phyloP scores from a whole-genome alignment of 2,113 vertebrate species.

The Calyptommatus sinebrachiatus region DNA sequence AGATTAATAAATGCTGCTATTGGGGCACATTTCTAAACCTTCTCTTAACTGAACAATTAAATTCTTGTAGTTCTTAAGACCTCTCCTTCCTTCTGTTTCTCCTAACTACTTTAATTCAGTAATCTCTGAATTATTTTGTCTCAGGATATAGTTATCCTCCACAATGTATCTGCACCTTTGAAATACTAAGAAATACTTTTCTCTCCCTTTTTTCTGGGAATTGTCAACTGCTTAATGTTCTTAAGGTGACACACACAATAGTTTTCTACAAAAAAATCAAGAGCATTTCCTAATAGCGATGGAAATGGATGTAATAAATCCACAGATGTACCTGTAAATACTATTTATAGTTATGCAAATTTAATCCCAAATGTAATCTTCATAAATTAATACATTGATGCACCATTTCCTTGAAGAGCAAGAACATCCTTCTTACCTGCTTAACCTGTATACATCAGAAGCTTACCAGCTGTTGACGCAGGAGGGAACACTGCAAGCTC shows the following conservation, averaged over 20 bases:
- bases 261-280: neutral
- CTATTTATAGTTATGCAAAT: neutral
- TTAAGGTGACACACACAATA: constrained; percentile 3
- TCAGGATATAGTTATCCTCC: constrained; percentile 12
- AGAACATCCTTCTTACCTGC: constrained; percentile 30
- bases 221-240: constrained; percentile 49
- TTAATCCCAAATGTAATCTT: neutral
- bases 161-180: constrained; percentile 52
- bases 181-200: constrained; percentile 60
- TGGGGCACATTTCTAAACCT: no score
- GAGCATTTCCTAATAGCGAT: constrained; percentile 5
- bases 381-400: neutral
- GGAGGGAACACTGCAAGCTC: constrained; percentile 33
- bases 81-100: neutral
- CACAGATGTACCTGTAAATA: fast-evolving
- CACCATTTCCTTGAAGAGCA: constrained; percentile 1
- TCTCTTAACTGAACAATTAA: no score
- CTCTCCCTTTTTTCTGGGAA: constrained; percentile 58
- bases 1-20: no score
- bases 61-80: no score
- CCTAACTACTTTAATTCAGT: constrained; percentile 36
- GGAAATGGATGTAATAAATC: neutral
- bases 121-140: neutral
- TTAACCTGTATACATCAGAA: constrained; percentile 48
- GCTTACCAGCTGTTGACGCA: constrained; percentile 51